A percentile compares a stretch with the other conserved stretches of the same genome.
Conservation (phyloP, 2,113 vertebrate species). For the Taurulus bubalis region DNA sequence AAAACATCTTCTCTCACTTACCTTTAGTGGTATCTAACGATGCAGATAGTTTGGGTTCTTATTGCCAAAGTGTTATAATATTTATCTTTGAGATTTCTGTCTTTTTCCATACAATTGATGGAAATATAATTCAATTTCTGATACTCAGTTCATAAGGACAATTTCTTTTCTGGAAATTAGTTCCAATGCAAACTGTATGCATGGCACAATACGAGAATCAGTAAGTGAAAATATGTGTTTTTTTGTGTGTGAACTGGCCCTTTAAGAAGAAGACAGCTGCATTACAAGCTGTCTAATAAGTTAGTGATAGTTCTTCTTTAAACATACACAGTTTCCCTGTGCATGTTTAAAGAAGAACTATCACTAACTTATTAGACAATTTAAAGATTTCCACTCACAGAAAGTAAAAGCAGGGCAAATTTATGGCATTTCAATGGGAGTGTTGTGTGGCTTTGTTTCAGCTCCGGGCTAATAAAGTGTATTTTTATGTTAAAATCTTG, state of each 20-base stretch:
- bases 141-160: not conserved
- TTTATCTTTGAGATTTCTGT: not conserved
- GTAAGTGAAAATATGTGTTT: not conserved
- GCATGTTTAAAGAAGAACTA: not conserved
- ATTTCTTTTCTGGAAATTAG: not conserved
- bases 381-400: not conserved
- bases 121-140: not conserved
- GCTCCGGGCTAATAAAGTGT: not conserved
- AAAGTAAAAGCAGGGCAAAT: not conserved
- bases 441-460: not conserved
- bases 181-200: not conserved
- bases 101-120: not conserved
- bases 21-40: not conserved
- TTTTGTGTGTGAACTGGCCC: conserved; percentile 18
- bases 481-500: conserved; percentile 32
- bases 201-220: not conserved
- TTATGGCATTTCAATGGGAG: not conserved
- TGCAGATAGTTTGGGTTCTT: not conserved
- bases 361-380: not conserved
- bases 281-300: conserved; percentile 34
- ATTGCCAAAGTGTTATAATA: not conserved
- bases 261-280: conserved; percentile 7
- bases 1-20: conserved; percentile 20
- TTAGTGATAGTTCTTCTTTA: not conserved
- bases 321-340: too few species aligned